Base-by-base conservation (phyloP, 2,888 invertebrate species). In the Drosophila differens region DNA sequence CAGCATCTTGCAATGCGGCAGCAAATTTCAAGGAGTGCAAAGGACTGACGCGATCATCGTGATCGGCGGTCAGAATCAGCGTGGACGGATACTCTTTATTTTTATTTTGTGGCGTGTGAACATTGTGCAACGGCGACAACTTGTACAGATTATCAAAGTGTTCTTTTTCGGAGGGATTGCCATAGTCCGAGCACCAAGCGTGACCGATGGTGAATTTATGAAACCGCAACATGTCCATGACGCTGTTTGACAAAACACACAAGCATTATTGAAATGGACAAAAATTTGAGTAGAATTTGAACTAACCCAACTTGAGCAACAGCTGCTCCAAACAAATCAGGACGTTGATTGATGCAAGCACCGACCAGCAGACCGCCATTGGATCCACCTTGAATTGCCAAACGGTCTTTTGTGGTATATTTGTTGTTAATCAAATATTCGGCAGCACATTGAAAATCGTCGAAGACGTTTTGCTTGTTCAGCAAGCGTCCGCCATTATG, bases 151-250 rank as follows among this genome's bases (percentile, higher is more conserved):
- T 97, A 14, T 96, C 94, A 92, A 99, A 99, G 90, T 99, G 97
- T 35, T 97, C 96, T 85, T 95, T 94, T 85, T 97, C 96, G 85
- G 98, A 98, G 0, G 99, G 96, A 93, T 96, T 96, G 51, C 99
- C 99, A 94, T 97, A 99, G 94, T 99, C 99, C 0, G 98, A 97
- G 70, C 94, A 96, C 99, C 99, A 99, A 53, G 98, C 97, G 94
- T 97, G 97, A 0, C 99, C 99, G 91, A 99, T 98, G 9, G 99
- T 99, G 94, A 99, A 99, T 94, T 98, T 98, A 94, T 99, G 99
- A 94, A 97, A 99, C 66, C 99, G 95, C 74, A 99, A 94, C 99
- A 99, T 98, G 94, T 99, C 99, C 94, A 99, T 94, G 2, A 99
- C 99, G 19, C 98, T 98, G 94, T 61, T 92, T 92, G 74, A 4